Evolutionary conservation across 2,797 vertebrate genomes (phyloP).

Genomic region (Holocentrus rufus): DNA sequence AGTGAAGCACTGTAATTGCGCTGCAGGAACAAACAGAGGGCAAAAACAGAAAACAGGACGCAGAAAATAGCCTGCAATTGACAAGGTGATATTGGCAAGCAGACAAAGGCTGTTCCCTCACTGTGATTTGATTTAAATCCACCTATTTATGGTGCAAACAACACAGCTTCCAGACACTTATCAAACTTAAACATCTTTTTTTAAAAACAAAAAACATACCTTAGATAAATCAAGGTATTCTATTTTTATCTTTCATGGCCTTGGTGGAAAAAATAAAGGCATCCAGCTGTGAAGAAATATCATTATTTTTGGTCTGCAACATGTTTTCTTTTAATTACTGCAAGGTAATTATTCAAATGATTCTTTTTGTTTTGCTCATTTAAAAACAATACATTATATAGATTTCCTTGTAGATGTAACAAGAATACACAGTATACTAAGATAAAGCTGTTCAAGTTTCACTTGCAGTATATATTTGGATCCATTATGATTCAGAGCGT

Average conservation of each 20-base stretch:
- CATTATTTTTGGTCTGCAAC: not conserved
- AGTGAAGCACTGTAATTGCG: constrained; percentile 68
- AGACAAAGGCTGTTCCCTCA: constrained; percentile 17
- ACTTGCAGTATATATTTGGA: constrained; percentile 15
- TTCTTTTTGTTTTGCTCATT: not conserved
- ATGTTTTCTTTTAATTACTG: constrained; percentile 32
- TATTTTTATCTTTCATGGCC: constrained; percentile 30
- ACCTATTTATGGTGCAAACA: constrained; percentile 39
- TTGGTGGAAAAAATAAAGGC: constrained; percentile 20
- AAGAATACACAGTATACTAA: not conserved
- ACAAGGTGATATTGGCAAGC: constrained; percentile 49
- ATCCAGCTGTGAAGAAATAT: constrained; percentile 7
- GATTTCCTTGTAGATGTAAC: not conserved
- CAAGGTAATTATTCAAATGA: constrained; percentile 27
- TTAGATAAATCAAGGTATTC: constrained; percentile 23
- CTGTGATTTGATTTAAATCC: constrained; percentile 42
- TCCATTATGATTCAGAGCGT: constrained; percentile 44
- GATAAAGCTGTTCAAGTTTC: not conserved
- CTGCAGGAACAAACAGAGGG: constrained; percentile 63
- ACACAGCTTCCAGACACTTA: constrained; percentile 17
- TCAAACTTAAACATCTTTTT: constrained; percentile 10
- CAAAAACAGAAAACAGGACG: constrained; percentile 54
- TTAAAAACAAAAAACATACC: constrained; percentile 11
- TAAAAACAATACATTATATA: not conserved
- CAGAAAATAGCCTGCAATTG: constrained; percentile 58